Base-by-base conservation (phyloP, 2,888 invertebrate genomes). In the Uloborus plumipes region DNA sequence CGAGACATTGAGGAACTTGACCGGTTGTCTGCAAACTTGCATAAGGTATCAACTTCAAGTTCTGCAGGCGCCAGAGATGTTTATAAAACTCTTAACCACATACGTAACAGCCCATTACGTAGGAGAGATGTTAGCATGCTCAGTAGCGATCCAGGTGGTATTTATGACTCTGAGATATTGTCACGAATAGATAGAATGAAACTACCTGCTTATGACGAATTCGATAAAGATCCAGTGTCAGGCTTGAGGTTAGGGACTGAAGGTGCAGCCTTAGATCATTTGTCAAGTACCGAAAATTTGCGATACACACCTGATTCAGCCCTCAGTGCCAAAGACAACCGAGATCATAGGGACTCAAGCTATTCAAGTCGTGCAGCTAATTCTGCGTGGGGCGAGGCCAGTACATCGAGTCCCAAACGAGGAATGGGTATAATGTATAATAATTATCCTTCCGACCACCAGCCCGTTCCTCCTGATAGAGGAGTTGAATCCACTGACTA, bases 1-100 rank as follows among this genome's bases (percentile, higher is more conserved):
- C 93, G 93, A 88, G 94, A 94, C 89, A 90, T 94, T 86, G 93
- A 93, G 85, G 93, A 94, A 90, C 90, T 94, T 86, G 84, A 84
- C 26, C 18, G 80, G 9, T 50, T 84, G 14, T 76, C 84, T 2
- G 83, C 84, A 18, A 72, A 83, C 20, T 51, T 84, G 47, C 78
- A 83, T 26, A 84, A 79, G 39, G 84, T 73, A 7, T 31, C 81
- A 14, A 55, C 77, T 0, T 14, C 70, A 15, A 77, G 64, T 15
- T 55, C 70, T 15, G 49, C 22, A 15, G 66, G 18, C 22, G 76
- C 71, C 11, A 59, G 82, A 14, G 82, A 82, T 2, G 66, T 82
- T 9, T 77, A 83, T 39, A 61, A 71, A 55, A 77, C 82, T 13
- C 49, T 82, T 16, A 82, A 31, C 16, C 76, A 50, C 61, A 82